Base-by-base conservation (phyloP, 2,888 invertebrate species). In the Ornithoptera alexandrae region DNA sequence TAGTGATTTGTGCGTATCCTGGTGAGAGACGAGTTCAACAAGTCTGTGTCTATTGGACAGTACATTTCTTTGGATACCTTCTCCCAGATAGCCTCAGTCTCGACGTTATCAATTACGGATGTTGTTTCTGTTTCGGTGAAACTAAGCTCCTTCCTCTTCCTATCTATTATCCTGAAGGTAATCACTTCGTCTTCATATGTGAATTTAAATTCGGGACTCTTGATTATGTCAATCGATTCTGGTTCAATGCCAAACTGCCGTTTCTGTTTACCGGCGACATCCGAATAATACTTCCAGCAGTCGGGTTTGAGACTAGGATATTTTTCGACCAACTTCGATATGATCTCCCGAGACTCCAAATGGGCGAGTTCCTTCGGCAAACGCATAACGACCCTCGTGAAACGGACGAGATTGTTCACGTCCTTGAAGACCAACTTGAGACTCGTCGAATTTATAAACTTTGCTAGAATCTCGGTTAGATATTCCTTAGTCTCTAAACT, bases 201-300 rank as follows among this genome's bases (percentile, higher is more conserved):
- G 7, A 88, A 84, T 72, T 88, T 83, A 12, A 92, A 91, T 57
- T 86, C 78, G 0, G 85, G 79, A 53, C 81, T 84, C 73, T 85
- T 90, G 0, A 92, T 87, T 0, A 91, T 80, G 67, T 89, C 85
- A 56, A 92, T 71, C 0, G 92, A 92, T 58, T 86, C 85, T 0
- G 90, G 90, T 71, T 92, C 92, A 0, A 92, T 89, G 0, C 92
- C 92, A 65, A 90, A 92, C 69, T 91, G 88, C n/a, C 92, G 76
- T 67, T 89, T 92, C 70, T 89, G 89, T 73, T 90, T 91, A 0
- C 92, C 92, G 39, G 88, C 87, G 0, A 91, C 86, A 72, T 91
- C 89, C 0, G 90, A 90, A 72, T 92, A 92, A 64, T 85, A 87
- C 68, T 92, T 92, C 91, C 91, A 92, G 67, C 87, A 84, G 65